Conservation (phyloP, 2,113 vertebrate genomes). For the Peromyscus maniculatus region DNA sequence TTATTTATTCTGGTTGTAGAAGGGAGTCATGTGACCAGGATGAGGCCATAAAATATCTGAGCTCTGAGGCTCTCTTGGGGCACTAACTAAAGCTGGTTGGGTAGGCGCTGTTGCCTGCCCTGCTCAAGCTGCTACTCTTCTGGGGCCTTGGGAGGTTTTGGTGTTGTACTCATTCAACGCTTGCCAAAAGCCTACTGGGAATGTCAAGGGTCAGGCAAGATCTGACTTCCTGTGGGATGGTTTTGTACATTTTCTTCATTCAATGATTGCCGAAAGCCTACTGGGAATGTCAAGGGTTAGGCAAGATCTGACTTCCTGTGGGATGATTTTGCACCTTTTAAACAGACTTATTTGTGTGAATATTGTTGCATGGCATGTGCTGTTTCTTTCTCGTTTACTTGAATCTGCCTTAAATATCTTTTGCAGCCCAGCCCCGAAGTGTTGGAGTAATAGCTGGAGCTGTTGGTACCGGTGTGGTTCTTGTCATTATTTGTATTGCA, state of each 20-base stretch:
- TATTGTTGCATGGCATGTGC: background rate
- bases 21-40: background rate
- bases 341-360: background rate
- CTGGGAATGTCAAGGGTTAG: background rate
- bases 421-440: conserved; percentile 94
- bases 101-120: background rate
- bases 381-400: conserved; percentile 67
- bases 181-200: background rate
- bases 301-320: background rate
- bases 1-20: conserved; percentile 13
- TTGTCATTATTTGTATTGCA: conserved; percentile 92
- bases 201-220: background rate
- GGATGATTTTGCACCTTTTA: background rate
- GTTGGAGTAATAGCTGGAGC: conserved; percentile 95
- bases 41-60: background rate
- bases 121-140: background rate
- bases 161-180: background rate
- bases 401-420: conserved; percentile 70
- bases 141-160: background rate
- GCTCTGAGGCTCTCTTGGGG: background rate
- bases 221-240: background rate
- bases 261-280: background rate
- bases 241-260: background rate
- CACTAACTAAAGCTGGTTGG: background rate
- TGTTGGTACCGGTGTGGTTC: conserved; percentile 92